A percentile compares a stretch with the other conserved stretches of the same genome.
Conservation (phyloP, 2,888 invertebrate species). For the Plutella xylostella region DNA sequence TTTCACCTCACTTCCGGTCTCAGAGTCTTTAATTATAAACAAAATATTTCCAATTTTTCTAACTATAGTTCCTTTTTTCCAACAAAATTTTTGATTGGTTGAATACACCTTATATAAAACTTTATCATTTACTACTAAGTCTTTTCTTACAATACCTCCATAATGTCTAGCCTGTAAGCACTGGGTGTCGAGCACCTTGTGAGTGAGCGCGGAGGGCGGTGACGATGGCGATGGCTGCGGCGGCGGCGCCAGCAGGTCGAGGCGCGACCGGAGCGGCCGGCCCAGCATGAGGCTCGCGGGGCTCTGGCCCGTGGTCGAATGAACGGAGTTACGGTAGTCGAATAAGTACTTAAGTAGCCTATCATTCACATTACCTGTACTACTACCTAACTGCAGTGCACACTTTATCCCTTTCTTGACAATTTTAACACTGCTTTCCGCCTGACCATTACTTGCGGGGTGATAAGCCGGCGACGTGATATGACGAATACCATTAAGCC, state of each 20-base stretch:
- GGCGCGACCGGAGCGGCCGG: slow-evolving; percentile 12
- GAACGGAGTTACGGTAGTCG: slow-evolving; percentile 19
- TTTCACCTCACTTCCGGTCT: too few species aligned
- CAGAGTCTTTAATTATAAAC: too few species aligned
- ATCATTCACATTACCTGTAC: slow-evolving; percentile 5
- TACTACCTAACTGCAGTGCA: slow-evolving; percentile 8
- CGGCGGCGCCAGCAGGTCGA: slow-evolving; percentile 15
- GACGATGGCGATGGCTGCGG: slow-evolving; percentile 2
- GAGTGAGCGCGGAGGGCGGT: slow-evolving; percentile 8
- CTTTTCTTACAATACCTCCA: slow-evolving; percentile 1
- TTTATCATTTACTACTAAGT: slow-evolving; percentile 2
- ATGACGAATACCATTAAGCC: slow-evolving; percentile 19
- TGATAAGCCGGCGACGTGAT: slow-evolving; percentile 20
- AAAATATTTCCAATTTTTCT: slow-evolving; percentile 14
- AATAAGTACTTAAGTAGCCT: slow-evolving; percentile 19
- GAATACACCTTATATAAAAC: slow-evolving; percentile 12
- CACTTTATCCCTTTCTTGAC: slow-evolving; percentile 22
- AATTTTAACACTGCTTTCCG: slow-evolving; percentile 22
- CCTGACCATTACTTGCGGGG: slow-evolving; percentile 22
- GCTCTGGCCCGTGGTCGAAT: slow-evolving; percentile 15
- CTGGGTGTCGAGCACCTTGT: slow-evolving; percentile 12
- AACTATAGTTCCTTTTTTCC: slow-evolving; percentile 17
- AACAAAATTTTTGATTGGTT: slow-evolving; percentile 10
- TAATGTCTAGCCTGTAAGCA: slow-evolving; percentile 15
- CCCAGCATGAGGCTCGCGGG: slow-evolving; percentile 18